phyloP scores from a whole-genome alignment of 1,140 invertebrate species.

The Drosophila orena region DNA sequence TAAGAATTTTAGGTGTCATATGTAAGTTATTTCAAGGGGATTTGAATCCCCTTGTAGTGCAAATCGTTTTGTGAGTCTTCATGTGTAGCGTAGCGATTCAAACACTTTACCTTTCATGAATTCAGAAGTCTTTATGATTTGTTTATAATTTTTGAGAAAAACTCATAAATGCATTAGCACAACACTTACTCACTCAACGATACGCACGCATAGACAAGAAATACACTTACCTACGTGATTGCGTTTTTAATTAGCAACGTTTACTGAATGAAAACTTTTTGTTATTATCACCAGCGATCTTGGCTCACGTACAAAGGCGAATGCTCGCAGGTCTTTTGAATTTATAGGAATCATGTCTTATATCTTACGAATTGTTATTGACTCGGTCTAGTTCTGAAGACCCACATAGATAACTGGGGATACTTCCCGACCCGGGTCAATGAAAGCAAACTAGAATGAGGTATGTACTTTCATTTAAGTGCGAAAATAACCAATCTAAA shows the following conservation, averaged over 20 bases:
- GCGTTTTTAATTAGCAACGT: slow-evolving; percentile 49
- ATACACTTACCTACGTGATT: slow-evolving; percentile 54
- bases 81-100: background rate
- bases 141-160: slow-evolving; percentile 30
- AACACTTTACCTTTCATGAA: background rate
- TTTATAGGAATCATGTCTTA: slow-evolving; percentile 46
- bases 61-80: background rate
- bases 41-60: background rate
- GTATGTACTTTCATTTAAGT: background rate
- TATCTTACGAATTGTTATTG: slow-evolving; percentile 16
- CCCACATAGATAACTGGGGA: slow-evolving; percentile 38
- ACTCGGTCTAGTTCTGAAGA: slow-evolving; percentile 11
- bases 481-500: background rate
- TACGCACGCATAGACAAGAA: slow-evolving; percentile 15
- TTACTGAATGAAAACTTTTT: slow-evolving; percentile 63
- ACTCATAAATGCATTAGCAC: slow-evolving; percentile 42
- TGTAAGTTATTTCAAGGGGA: slow-evolving; percentile 9
- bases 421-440: slow-evolving; percentile 26
- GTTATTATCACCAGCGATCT: slow-evolving; percentile 23
- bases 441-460: slow-evolving; percentile 20
- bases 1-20: slow-evolving; percentile 45
- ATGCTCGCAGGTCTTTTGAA: slow-evolving; percentile 32
- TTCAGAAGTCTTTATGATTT: slow-evolving; percentile 18
- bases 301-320: slow-evolving; percentile 58
- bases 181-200: slow-evolving; percentile 30